Percentiles rank a stretch among this genome's conserved stretches.
These are phyloP conservation scores for Babylonia areolata DNA, from an alignment of 1,140 invertebrate genomes.

Conservation along the genomic window DNA sequence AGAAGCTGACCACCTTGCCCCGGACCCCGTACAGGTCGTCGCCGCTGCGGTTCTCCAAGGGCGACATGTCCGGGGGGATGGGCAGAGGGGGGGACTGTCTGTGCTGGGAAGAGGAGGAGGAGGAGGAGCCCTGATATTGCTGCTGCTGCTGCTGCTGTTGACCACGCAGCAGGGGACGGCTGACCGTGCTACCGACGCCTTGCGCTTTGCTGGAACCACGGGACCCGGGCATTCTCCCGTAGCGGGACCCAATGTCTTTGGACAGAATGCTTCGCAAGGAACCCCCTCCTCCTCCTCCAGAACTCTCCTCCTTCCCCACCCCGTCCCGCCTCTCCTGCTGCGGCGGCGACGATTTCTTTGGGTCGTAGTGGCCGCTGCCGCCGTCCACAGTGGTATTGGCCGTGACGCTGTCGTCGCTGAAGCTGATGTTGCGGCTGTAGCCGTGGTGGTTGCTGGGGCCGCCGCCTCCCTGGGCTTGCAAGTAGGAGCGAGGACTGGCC, in stretches of 20 bases:
- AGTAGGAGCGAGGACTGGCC: slow-evolving; percentile 8
- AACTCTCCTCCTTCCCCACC: slow-evolving; percentile 37
- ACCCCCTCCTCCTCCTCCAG: too few species aligned
- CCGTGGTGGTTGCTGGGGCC: not conserved
- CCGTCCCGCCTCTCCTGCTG: slow-evolving; percentile 11
- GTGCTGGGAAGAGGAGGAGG: not conserved
- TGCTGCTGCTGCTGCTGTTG: not conserved
- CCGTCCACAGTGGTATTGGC: slow-evolving; percentile 67
- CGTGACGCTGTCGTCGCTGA: slow-evolving; percentile 72
- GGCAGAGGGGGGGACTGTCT: slow-evolving; percentile 25
- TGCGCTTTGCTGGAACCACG: not conserved
- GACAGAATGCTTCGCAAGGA: not conserved
- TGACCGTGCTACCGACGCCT: not conserved
- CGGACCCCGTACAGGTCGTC: slow-evolving; percentile 36
- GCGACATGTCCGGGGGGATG: slow-evolving; percentile 29
- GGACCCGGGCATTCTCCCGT: not conserved
- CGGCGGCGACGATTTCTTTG: slow-evolving; percentile 17
- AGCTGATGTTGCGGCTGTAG: slow-evolving; percentile 68
- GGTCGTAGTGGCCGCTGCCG: slow-evolving; percentile 30
- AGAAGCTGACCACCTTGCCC: slow-evolving; percentile 37
- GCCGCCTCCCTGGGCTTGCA: not conserved
- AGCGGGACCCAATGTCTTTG: not conserved
- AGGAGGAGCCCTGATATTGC: too few species aligned
- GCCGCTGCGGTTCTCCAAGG: slow-evolving; percentile 32
- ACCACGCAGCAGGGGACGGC: not conserved